Base-by-base conservation (phyloP, 2,113 vertebrate species). In the Sigmodon hispidus region DNA sequence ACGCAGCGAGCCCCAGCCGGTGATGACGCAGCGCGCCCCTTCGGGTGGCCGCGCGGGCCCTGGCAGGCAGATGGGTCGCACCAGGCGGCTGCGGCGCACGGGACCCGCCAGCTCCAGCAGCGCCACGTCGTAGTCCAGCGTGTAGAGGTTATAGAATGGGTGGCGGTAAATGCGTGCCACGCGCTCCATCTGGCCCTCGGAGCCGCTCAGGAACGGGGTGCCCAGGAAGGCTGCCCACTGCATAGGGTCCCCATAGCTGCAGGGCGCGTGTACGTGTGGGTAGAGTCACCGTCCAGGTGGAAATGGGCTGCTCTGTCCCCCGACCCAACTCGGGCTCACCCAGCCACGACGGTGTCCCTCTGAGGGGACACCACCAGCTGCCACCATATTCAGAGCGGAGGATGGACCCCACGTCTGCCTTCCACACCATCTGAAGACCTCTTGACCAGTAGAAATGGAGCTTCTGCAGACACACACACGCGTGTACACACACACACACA, bases 171-270 rank as follows among this genome's bases (percentile, higher is more conserved):
- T 98, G 59, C 98, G 99, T 72, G 98, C 98, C 96, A 99, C 98
- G 45, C 98, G 99, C 84, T 99, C 98, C 94, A 98, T 97, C 96
- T 98, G 98, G 73, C 99, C 99, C 0, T 99, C 99, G 0, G 98
- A 69, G 19, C 99, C 98, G 0, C 97, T 98, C 89, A 99, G 98
- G 94, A 99, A 98, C 4, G 99, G 98, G 0, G 99, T 99, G 69
- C 99, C 99, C 89, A 99, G 98, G 92, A 99, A 98, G 52, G 99
- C 99, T 1, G 98, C 98, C 99, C 99, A 99, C 97, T 98, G 97
- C 97, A 97, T 98, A 94, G 99, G 98, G 88, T 99, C 98, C 88
- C 98, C 98, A 73, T 98, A 98, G 95, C 99, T 99, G 98, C n/a
- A 50, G 59, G 87, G 3, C 5, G 50, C 45, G 45, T 52, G 5